Evolutionary conservation across 2,888 invertebrate genomes (phyloP), one percentile per base, ranked within the genome.

Genomic region (Pristionchus entomophagus): DNA sequence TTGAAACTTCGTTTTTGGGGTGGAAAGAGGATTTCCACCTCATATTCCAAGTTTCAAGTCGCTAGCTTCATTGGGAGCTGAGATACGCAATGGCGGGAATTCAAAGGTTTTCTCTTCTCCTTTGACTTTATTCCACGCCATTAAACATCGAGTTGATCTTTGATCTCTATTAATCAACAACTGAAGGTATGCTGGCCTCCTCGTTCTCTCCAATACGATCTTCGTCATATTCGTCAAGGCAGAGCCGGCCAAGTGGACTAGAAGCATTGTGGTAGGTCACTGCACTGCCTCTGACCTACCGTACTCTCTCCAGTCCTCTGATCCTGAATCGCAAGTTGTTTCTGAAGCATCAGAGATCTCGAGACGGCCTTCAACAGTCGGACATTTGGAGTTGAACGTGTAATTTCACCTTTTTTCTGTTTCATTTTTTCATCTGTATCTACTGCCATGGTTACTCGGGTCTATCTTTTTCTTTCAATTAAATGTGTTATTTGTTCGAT

Each of bases 161-260:
- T n/a, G n/a, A n/a, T n/a, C n/a, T n/a, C n/a, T n/a, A n/a, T n/a
- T n/a, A n/a, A n/a, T n/a, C n/a, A n/a, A n/a, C n/a, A n/a, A n/a
- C n/a, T 45, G 19, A 26, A 78, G 45, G 0, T 78, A 78, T 49
- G 49, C 78, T 0, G 49, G 19, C 14, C 49, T 78, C 49, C 78
- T 78, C 17, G 49, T 51, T 1, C 29, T 78, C 4, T 49, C 49
- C 29, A 78, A 78, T 14, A 78, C 78, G 26, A 45, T 78, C 45
- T 78, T 78, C 78, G 78, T 78, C 78, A 45, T 78, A 5, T 45
- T 78, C 49, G 78, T 51, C 10, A 45, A 29, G n/a, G 45, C 78
- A 5, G 78, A 78, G 29, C 78, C 78, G 2, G 78, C 78, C 10
- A 78, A 78, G 17, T 78, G 78, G 78, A 78, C 78, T 4, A 26